Base-by-base conservation (phyloP, 2,113 vertebrate species). In the Rhea americana region DNA sequence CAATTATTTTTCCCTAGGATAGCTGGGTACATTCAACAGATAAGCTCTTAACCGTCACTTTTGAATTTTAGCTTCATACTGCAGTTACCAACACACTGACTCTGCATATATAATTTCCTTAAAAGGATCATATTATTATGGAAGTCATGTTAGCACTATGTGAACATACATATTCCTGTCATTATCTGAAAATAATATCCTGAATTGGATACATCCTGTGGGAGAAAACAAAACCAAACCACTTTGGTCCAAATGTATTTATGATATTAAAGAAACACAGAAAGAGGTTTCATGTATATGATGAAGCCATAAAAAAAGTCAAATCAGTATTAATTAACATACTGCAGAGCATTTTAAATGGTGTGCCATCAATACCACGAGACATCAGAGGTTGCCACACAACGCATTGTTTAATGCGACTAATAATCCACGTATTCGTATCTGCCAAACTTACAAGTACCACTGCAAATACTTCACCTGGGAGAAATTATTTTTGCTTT, bases 21-120 rank as follows among this genome's bases (percentile, higher is more conserved):
- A 68, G 73, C 80, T 75, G 79, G 56, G 56, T 59, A 90, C 79
- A 19, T 90, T 78, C 1, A 4, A 83, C 88, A 91, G 90, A 82
- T 75, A 92, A 92, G 73, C 91, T 93, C 93, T 95, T 95, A 95
- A 83, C 87, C 65, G 81, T 87, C 90, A 83, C 73, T 94, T 93
- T 45, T 55, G 72, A 91, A 50, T 85, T 81, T 93, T 74, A 79
- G 68, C 82, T 91, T 84, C 85, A 21, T 68, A 19, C 63, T 74
- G 85, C 66, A 79, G 65, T 68, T 91, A 66, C 68, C 14, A 4
- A 39, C 41, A 35, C 82, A 48, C 66, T 43, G 70, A 20, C 47
- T 75, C 56, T 84, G 92, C 94, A 95, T 81, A 59, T 66, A 25
- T 81, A 77, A 90, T 96, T 93, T 89, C 59, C 78, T 95, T n/a